Percentiles rank a stretch among this genome's conserved stretches.
Evolutionary conservation across 2,888 invertebrate genomes (phyloP).

Genomic region (Scaptomyza cyrtandrae): DNA sequence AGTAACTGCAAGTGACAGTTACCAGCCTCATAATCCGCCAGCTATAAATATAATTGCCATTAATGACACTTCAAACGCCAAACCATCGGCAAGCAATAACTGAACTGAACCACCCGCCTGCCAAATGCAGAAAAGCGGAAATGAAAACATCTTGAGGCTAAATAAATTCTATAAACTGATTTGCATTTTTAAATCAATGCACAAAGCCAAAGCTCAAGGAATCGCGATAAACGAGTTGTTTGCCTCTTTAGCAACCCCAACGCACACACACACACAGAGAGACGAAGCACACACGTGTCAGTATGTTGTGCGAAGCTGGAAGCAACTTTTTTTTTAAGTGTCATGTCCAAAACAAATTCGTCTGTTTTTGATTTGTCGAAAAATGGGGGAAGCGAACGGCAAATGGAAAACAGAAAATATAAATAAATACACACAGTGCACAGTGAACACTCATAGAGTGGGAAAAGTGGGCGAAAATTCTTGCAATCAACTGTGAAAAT

Average conservation of each 20-base stretch:
- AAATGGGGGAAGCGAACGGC: conserved; percentile 48
- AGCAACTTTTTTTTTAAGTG: conserved; percentile 81
- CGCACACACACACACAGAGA: conserved; percentile 9
- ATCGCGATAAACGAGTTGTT: conserved; percentile 52
- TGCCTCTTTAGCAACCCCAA: conserved; percentile 48
- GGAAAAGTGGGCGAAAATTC: conserved; percentile 44
- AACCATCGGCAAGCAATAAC: conserved; percentile 15
- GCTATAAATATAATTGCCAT: conserved; percentile 78
- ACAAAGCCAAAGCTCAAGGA: conserved; percentile 61
- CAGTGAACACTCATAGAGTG: conserved; percentile 9
- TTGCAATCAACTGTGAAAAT: conserved; percentile 61
- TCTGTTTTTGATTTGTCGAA: conserved; percentile 85
- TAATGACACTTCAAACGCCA: conserved; percentile 67
- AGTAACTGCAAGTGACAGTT: conserved; percentile 65
- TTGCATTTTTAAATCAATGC: conserved; percentile 79
- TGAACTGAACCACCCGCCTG: conserved; percentile 40
- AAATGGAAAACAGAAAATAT: conserved; percentile 28
- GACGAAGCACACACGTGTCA: conserved; percentile 60
- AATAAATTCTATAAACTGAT: conserved; percentile 64
- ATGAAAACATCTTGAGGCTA: conserved; percentile 75
- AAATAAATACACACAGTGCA: conserved; percentile 9
- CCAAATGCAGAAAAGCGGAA: conserved; percentile 63
- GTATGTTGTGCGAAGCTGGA: conserved; percentile 46
- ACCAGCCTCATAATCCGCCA: conserved; percentile 71
- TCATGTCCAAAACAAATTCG: conserved; percentile 84